Conservation (phyloP, 2,113 vertebrate species). For the Cinclus mexicanus region DNA sequence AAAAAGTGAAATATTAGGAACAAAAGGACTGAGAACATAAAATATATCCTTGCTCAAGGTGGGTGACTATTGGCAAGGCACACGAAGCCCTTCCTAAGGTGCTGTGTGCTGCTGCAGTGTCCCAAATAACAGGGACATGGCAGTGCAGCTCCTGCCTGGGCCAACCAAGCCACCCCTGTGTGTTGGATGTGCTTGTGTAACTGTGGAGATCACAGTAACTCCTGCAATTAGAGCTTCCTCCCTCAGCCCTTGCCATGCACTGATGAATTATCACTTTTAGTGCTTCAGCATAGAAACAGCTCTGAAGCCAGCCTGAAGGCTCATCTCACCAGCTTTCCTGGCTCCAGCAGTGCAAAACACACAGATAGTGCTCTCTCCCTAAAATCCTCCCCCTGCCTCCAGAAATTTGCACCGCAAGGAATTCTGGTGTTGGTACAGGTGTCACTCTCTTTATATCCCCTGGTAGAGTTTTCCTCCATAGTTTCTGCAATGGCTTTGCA, state of each 20-base stretch:
- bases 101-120: background rate
- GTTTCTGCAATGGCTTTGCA: background rate
- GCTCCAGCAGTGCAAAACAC: background rate
- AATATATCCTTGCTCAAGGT: background rate
- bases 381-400: background rate
- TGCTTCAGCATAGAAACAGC: background rate
- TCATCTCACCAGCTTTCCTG: background rate
- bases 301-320: background rate
- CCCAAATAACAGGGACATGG: background rate
- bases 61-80: background rate
- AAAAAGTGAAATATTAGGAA: background rate
- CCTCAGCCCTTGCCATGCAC: background rate
- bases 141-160: background rate
- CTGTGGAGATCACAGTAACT: background rate
- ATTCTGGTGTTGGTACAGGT: background rate
- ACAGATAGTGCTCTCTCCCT: background rate
- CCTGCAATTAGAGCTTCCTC: background rate
- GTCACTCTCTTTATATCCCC: background rate
- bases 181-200: fast-evolving
- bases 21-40: background rate
- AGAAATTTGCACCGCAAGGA: background rate
- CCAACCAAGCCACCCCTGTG: background rate
- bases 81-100: background rate
- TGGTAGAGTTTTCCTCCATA: background rate
- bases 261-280: background rate